Evolutionary conservation across 2,888 invertebrate species (phyloP), one percentile per base, ranked within the genome.

Genomic region (Leptinotarsa rubiginosa): DNA sequence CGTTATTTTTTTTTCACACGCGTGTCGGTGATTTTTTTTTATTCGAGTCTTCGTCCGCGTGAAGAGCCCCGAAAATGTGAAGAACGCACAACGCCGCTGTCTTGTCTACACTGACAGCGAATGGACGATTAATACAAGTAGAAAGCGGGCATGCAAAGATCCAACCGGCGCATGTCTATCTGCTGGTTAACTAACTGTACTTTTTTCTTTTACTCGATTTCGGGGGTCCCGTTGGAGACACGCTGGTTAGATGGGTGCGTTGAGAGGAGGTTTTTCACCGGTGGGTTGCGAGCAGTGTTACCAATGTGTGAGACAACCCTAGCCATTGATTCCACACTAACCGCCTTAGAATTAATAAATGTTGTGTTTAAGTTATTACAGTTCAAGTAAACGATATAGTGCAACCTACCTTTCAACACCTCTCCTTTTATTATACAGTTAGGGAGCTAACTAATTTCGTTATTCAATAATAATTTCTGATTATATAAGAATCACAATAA

Each of bases 81-180:
- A 62, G 25, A 13, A 15, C 4, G 3, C 15, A 12, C n/a, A n/a
- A 31, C 50, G 20, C 49, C 66, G 47, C 65, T 47, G 72, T 72
- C 72, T 72, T 72, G 69, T 69, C 65, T 65, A 66, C 69, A 75
- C 75, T 75, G 72, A 75, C 15, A 15, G 81, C 72, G 70, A 70
- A 75, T 59, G 10, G 41, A 41, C 41, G 41, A 72, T 59, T 65
- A 20, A 41, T 49, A 47, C 56, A 80, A 81, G 85, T 86, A 86
- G 86, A 86, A 87, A 87, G 86, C 86, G 84, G 85, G 84, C 84
- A 83, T 81, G 77, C 70, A 54, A 84, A 82, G 83, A 84, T 83
- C 82, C 82, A 80, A 80, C 81, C 82, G 81, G 83, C 62, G 82
- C 83, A 82, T 83, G 85, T 83, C 82, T 81, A 79, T 80, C 78